Evolutionary conservation across 2,113 vertebrate genomes (phyloP), one percentile per base, ranked within the genome.

Genomic region (Lepus europaeus): DNA sequence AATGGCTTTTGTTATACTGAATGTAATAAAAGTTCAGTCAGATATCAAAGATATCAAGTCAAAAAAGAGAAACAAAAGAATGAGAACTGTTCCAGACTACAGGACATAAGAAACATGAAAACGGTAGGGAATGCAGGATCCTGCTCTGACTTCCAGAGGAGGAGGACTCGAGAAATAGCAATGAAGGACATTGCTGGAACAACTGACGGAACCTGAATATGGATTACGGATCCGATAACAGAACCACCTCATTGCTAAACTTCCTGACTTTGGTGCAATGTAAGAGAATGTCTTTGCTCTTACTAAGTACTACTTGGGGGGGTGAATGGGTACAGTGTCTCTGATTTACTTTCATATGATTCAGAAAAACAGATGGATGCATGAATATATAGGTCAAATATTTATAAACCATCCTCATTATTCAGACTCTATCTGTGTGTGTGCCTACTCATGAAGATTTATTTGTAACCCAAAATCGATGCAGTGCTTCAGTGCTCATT

Each of bases 351-450:
- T 22, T 91, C 39, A 27, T 22, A n/a, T 49, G 16, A 16, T n/a
- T 89, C 68, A 59, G 39, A 73, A 86, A 64, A 87, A 63, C 20
- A 27, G 23, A 68, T 61, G 12, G 3, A 76, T 36, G 16, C 9
- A 27, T 53, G 84, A 29, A 72, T 68, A 78, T 23, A 51, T 25
- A 29, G 12, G n/a, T 81, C 51, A 84, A 70, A 39, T 23, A 59
- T 17, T 56, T 36, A 77, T 36, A 66, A 74, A 17, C 33, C 19
- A 53, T 78, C n/a, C 6, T 66, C 70, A n/a, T 45, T 74, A 64
- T 82, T 74, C 69, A 36, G 69, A 92, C 29, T 83, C 22, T 31
- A 53, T 89, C 51, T 92, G 13, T 61, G 22, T 72, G 78, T 87
- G 53, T 82, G 36, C 13, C 20, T 89, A 68, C 29, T 74, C 17